Evolutionary conservation across 2,113 vertebrate species (phyloP).

Genomic region (Petaurus breviceps): DNA sequence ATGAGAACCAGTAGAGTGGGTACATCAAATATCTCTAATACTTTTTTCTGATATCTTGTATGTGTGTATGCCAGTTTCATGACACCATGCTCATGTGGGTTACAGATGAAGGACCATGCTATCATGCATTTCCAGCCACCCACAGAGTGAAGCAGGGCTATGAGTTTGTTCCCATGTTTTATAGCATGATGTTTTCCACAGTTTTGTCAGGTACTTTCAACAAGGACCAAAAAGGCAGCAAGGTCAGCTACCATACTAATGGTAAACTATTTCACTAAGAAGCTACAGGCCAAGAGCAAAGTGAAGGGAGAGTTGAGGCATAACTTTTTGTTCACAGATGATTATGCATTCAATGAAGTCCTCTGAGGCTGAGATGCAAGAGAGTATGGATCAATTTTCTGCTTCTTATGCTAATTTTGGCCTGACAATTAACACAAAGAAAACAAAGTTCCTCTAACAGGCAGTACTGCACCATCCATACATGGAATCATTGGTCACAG

Average conservation of each 20-base stretch:
- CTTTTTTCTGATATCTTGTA: neutral
- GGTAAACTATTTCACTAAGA: neutral
- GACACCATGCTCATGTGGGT: too few species aligned
- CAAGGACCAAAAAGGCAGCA: neutral
- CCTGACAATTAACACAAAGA: neutral
- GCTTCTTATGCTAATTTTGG: neutral
- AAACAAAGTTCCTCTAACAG: neutral
- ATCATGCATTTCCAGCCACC: neutral
- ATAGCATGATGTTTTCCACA: neutral
- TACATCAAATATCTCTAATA: neutral
- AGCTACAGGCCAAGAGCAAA: neutral
- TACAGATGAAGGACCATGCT: too few species aligned
- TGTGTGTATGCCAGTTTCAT: too few species aligned
- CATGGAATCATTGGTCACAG: neutral
- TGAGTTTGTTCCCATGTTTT: neutral
- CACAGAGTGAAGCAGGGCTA: too few species aligned
- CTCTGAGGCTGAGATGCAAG: neutral
- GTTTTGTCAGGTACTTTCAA: neutral
- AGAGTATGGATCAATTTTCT: neutral
- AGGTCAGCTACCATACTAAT: neutral
- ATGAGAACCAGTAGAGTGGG: neutral
- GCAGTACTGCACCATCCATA: neutral
- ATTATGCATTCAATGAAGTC: neutral
- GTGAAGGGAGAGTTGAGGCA: neutral
- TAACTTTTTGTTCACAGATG: neutral